phyloP scores from a whole-genome alignment of 2,888 invertebrate species.

The Pelosia muscerda region DNA sequence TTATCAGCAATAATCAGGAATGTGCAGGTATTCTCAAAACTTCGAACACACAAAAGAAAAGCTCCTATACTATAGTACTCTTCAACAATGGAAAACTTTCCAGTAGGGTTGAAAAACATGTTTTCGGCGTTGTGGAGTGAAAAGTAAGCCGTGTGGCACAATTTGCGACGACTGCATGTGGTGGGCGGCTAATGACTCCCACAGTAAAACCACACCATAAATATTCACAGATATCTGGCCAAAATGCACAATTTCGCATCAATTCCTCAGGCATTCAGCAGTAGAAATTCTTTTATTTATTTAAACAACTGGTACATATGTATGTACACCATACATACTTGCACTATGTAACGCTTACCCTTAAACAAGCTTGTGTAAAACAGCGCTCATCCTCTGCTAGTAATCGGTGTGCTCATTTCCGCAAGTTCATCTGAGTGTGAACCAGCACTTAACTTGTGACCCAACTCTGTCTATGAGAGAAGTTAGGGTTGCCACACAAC shows the following conservation, averaged over 20 bases:
- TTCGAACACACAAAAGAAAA: background rate
- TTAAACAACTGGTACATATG: background rate
- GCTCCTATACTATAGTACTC: no score
- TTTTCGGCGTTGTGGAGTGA: background rate
- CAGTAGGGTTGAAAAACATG: background rate
- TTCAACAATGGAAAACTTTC: background rate
- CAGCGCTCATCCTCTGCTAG: background rate
- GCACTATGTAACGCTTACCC: background rate
- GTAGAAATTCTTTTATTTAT: background rate
- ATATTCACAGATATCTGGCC: background rate
- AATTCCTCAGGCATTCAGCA: background rate
- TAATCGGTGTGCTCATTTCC: constrained; percentile 11
- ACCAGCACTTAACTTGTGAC: constrained; percentile 15
- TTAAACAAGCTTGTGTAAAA: background rate
- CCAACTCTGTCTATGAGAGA: background rate
- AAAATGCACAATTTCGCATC: background rate
- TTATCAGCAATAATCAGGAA: background rate
- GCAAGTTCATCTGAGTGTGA: constrained; percentile 15
- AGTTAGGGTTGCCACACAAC: background rate
- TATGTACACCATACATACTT: no score
- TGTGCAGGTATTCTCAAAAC: background rate
- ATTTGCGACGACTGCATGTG: background rate
- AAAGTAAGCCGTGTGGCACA: background rate
- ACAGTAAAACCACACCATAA: background rate
- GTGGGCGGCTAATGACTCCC: background rate